A percentile compares a stretch with the other conserved stretches of the same genome.
Conservation (phyloP, 1,140 invertebrate species). For the Melitaea cinxia region DNA sequence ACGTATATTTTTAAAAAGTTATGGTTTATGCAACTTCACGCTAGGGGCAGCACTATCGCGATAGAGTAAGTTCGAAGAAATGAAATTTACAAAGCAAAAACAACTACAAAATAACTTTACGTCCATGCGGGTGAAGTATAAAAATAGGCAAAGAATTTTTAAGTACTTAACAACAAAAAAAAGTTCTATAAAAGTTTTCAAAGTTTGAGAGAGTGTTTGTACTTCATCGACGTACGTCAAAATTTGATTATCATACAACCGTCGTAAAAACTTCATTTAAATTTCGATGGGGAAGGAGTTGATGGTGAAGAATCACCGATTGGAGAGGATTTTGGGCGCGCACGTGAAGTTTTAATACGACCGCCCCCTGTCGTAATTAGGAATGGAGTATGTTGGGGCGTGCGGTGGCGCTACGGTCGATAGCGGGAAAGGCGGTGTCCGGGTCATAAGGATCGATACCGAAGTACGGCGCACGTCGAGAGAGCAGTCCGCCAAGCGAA, state of each 20-base stretch:
- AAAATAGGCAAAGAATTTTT: neutral
- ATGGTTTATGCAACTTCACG: no score
- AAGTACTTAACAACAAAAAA: neutral
- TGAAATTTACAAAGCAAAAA: neutral
- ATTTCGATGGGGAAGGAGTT: neutral
- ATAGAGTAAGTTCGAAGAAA: no score
- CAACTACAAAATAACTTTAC: neutral
- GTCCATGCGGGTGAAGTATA: neutral
- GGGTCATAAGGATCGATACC: constrained; percentile 63
- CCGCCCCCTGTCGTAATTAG: constrained; percentile 54
- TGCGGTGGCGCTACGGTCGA: constrained; percentile 64
- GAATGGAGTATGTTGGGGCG: constrained; percentile 47
- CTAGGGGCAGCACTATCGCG: no score
- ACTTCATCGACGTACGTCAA: neutral
- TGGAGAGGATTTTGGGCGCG: neutral
- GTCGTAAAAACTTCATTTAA: neutral
- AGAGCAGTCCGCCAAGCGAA: constrained; percentile 54
- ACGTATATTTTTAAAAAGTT: no score
- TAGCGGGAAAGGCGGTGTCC: constrained; percentile 65
- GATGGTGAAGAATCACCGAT: neutral
- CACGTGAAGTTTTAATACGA: constrained; percentile 61
- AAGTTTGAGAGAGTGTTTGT: no score
- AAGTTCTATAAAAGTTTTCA: neutral
- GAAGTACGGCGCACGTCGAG: constrained; percentile 9
- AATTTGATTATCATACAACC: neutral